Conservation (phyloP, 2,797 vertebrate species). For the Sebastes kiyomatsui region DNA sequence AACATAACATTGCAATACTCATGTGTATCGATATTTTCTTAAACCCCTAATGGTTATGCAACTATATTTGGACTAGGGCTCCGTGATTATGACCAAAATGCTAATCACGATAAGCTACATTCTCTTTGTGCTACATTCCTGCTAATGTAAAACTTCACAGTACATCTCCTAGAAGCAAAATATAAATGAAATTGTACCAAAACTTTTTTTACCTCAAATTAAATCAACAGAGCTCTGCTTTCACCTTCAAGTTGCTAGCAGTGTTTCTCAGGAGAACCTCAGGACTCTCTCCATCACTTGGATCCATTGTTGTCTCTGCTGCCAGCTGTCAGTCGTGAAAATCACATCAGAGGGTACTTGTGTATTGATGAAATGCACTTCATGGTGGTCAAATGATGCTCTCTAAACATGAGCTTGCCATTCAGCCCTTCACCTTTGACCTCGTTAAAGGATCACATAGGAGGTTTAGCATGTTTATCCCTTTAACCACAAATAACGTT, state of each 20-base stretch:
- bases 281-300: background rate
- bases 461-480: background rate
- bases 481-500: background rate
- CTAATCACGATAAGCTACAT: too few relatives aligned
- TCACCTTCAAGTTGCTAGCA: background rate
- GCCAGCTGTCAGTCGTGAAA: background rate
- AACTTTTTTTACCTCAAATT: too few relatives aligned
- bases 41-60: too few relatives aligned
- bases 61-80: too few relatives aligned
- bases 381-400: background rate
- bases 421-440: constrained; percentile 4
- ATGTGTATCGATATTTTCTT: too few relatives aligned
- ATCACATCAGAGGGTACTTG: background rate
- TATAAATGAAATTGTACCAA: too few relatives aligned
- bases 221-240: too few relatives aligned
- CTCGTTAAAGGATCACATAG: background rate
- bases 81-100: too few relatives aligned
- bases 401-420: background rate
- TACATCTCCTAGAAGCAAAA: too few relatives aligned
- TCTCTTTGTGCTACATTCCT: too few relatives aligned
- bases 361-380: background rate
- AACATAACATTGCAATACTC: too few relatives aligned
- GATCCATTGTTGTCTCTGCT: background rate
- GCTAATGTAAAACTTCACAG: too few relatives aligned
- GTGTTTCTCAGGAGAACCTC: background rate